Evolutionary conservation across 1,140 invertebrate species (phyloP), one percentile per base, ranked within the genome.

Genomic region (Drosophila subobscura): DNA sequence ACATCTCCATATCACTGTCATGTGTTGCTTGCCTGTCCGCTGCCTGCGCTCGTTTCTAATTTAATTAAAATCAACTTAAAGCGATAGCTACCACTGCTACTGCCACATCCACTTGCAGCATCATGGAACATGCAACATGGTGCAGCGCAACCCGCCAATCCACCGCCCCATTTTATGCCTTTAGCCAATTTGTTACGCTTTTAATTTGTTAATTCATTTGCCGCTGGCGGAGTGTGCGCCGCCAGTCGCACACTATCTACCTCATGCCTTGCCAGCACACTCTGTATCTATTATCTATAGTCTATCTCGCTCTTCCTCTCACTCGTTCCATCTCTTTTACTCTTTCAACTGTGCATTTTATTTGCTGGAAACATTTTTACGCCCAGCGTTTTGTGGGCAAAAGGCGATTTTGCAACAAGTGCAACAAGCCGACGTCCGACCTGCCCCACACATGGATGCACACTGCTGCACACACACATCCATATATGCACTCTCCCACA

Each of bases 201-300:
- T 85, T 85, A 86, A 85, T 85, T 85, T 86, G 81, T 85, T 88
- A 85, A 88, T 85, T 85, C 83, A 86, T 85, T 88, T 86, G 60
- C 16, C 16, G n/a, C 81, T 55, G 58, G 72, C 72, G 16, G 16
- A 20, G 16, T n/a, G n/a, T n/a, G 16, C 16, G 16, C 16, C 16
- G 16, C 16, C 16, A 20, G 16, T 20, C 16, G 16, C 16, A 20
- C 41, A 44, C 40, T 45, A 37, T 54, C 22, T 54, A 55, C 67
- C 41, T 37, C 25, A 27, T 27, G 25, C 5, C 25, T 27, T 5
- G 1, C 0, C 3, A 8, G 4, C 33, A 4, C 8, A 7, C 33
- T 12, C 33, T 37, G 10, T 4, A 6, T 27, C 33, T 10, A 4
- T 3, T 37, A 3, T 37, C 10, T 12, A 10, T 37, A 37, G 1